Evolutionary conservation across 2,888 invertebrate species (phyloP).

Genomic region (Tridacna gigas): DNA sequence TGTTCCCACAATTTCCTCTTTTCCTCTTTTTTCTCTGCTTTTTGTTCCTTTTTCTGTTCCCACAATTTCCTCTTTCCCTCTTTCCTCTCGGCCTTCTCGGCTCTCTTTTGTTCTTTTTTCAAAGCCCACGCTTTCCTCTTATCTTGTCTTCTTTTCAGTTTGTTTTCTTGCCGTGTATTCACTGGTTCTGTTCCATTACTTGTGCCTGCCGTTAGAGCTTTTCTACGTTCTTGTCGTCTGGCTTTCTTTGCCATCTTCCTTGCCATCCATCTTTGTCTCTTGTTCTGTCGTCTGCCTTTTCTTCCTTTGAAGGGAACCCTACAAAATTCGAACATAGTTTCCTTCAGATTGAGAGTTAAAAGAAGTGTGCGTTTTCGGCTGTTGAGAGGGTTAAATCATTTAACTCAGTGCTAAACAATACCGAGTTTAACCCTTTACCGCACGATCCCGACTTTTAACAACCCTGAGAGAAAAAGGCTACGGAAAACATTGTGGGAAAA

Average conservation of each 20-base stretch:
- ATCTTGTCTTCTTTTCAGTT: neutral
- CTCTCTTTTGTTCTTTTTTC: slow-evolving; percentile 1
- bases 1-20: neutral
- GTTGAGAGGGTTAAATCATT: neutral
- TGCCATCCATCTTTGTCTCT: slow-evolving; percentile 19
- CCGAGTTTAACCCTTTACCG: no score
- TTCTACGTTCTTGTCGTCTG: neutral
- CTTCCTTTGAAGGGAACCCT: neutral
- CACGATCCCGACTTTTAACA: no score
- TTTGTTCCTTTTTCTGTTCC: neutral
- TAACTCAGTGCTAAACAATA: no score
- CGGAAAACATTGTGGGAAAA: neutral
- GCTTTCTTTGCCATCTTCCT: slow-evolving; percentile 15
- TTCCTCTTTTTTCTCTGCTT: neutral
- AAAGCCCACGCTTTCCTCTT: slow-evolving; percentile 1
- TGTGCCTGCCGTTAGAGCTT: neutral
- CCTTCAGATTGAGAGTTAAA: no score
- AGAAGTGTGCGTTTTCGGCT: neutral
- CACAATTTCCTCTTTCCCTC: neutral
- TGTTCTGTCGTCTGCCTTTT: slow-evolving; percentile 23
- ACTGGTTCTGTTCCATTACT: neutral
- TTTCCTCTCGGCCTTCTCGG: neutral
- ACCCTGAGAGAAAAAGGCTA: no score
- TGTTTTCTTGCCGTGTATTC: neutral
- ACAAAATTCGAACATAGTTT: no score